Percentiles rank a stretch among this genome's conserved stretches.
Conservation (phyloP, 2,113 vertebrate species). For the Mus spicilegus region DNA sequence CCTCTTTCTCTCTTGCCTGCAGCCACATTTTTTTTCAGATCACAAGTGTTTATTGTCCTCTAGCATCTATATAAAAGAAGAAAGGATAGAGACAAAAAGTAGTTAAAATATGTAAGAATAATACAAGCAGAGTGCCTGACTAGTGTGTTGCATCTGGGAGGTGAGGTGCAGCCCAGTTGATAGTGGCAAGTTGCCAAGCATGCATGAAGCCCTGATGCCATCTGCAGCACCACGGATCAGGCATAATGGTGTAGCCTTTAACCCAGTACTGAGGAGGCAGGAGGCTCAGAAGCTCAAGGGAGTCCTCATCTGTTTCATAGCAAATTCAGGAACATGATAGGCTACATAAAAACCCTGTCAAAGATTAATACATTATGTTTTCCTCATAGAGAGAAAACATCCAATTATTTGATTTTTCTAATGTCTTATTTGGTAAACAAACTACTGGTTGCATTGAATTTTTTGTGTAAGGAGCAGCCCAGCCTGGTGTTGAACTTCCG, state of each 20-base stretch:
- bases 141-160: background rate
- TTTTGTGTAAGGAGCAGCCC: background rate
- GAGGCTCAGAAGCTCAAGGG: background rate
- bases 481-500: background rate
- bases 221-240: too few species aligned
- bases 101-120: conserved; percentile 30
- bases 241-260: background rate
- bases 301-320: background rate
- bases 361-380: background rate
- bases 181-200: background rate
- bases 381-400: background rate
- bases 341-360: background rate
- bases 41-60: conserved; percentile 9
- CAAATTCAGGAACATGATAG: background rate
- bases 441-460: background rate
- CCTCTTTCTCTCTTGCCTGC: background rate
- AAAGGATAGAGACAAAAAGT: conserved; percentile 9
- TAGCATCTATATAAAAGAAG: conserved; percentile 22
- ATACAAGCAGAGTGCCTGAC: background rate
- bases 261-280: background rate
- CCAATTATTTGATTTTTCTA: conserved; percentile 8
- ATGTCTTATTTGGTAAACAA: conserved; percentile 16
- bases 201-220: rapidly evolving
- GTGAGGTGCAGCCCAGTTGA: background rate
- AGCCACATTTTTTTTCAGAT: conserved; percentile 47